A percentile compares a stretch with the other conserved stretches of the same genome.
phyloP scores from a whole-genome alignment of 2,888 invertebrate genomes.

The Cephonodes hylas region DNA sequence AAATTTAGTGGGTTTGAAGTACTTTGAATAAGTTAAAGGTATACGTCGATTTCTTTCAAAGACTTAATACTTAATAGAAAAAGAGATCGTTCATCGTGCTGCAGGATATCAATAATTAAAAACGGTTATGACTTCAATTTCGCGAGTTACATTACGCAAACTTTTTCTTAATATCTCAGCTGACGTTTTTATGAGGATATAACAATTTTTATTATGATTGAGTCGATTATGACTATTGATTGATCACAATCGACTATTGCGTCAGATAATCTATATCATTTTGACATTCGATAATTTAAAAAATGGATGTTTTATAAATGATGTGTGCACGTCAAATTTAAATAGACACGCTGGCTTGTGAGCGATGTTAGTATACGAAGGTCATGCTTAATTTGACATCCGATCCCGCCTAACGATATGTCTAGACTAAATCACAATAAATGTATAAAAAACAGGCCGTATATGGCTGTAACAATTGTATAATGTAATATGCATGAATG shows the following conservation, averaged over 20 bases:
- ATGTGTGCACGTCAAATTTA: background rate
- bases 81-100: too few relatives aligned
- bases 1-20: too few relatives aligned
- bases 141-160: background rate
- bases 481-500: conserved; percentile 5
- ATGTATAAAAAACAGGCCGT: conserved; percentile 5
- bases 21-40: too few relatives aligned
- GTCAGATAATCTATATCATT: background rate
- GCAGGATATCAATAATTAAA: background rate
- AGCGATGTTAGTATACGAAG: background rate
- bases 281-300: background rate
- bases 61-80: too few relatives aligned
- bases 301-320: background rate
- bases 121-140: background rate
- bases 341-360: background rate
- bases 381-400: background rate
- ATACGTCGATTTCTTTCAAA: too few relatives aligned
- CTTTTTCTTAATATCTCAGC: background rate
- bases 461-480: background rate
- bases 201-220: conserved; percentile 8
- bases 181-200: background rate
- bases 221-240: conserved; percentile 6
- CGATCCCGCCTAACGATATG: background rate
- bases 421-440: conserved; percentile 11
- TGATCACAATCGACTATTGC: conserved; percentile 3